Evolutionary conservation across 2,888 invertebrate genomes (phyloP).

Genomic region (Hololepta plana): DNA sequence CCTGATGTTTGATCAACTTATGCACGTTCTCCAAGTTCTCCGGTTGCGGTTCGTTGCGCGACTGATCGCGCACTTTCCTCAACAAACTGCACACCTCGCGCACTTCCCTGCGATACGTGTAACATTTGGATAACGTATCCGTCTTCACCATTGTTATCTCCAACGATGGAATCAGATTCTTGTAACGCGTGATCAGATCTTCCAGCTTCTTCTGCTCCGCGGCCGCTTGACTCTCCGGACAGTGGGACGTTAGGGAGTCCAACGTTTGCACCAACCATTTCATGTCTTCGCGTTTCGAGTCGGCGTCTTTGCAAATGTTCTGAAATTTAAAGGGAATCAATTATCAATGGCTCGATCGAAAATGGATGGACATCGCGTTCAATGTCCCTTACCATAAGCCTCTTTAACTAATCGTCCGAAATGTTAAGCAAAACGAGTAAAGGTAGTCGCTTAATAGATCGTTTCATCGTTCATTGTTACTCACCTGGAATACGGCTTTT

Average conservation of each 20-base stretch:
- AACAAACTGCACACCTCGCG: constrained; percentile 67
- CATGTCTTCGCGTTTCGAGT: constrained; percentile 81
- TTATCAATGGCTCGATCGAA: background rate
- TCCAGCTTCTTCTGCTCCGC: constrained; percentile 69
- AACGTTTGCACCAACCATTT: constrained; percentile 87
- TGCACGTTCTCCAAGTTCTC: constrained; percentile 58
- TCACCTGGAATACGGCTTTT: constrained; percentile 77
- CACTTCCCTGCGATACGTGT: constrained; percentile 78
- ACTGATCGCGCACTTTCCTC: constrained; percentile 57
- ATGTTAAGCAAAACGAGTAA: constrained; percentile 8
- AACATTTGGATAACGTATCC: constrained; percentile 81
- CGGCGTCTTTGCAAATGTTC: constrained; percentile 82
- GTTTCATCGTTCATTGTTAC: constrained; percentile 15
- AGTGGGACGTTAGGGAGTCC: constrained; percentile 68
- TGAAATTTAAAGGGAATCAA: constrained; percentile 24
- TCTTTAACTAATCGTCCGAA: constrained; percentile 26
- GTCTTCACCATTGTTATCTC: constrained; percentile 88
- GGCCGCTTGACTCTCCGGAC: constrained; percentile 61
- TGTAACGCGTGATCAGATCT: constrained; percentile 69
- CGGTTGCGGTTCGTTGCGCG: constrained; percentile 41
- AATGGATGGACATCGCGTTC: no score
- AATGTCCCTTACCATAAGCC: constrained; percentile 30
- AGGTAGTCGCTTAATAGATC: constrained; percentile 3
- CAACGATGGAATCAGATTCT: constrained; percentile 78
- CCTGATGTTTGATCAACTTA: constrained; percentile 63